Evolutionary conservation across 2,113 vertebrate genomes (phyloP).

Genomic region (Proterorhinus semilunaris): DNA sequence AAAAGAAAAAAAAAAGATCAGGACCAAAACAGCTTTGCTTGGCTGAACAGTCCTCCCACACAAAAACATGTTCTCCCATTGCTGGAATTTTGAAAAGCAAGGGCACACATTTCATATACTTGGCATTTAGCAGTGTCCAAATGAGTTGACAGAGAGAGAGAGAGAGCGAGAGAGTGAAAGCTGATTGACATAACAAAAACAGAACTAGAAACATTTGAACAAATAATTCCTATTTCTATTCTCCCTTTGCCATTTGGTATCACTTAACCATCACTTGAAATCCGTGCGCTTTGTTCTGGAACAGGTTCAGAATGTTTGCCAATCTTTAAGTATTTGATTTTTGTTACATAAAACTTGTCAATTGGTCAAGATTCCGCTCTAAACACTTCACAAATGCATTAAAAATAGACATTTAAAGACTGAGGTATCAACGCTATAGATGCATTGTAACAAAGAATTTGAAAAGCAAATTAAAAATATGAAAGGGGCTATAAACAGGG

Average conservation of each 20-base stretch:
- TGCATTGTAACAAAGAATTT: too few species aligned
- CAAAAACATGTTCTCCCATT: constrained; percentile 77
- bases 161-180: constrained; percentile 28
- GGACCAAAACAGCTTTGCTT: constrained; percentile 77
- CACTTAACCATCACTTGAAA: neutral
- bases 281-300: neutral
- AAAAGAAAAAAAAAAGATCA: constrained; percentile 39
- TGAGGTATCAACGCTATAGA: too few species aligned
- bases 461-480: too few species aligned
- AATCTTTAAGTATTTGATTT: too few species aligned
- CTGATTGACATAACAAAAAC: constrained; percentile 41
- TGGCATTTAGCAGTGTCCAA: constrained; percentile 66
- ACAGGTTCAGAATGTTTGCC: too few species aligned
- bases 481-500: too few species aligned
- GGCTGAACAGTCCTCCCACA: constrained; percentile 77
- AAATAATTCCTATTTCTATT: neutral
- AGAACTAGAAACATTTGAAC: neutral
- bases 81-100: constrained; percentile 67
- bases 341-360: too few species aligned
- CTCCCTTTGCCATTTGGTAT: too few species aligned
- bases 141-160: constrained; percentile 47
- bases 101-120: constrained; percentile 67
- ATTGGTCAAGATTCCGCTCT: too few species aligned
- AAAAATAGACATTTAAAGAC: too few species aligned
- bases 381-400: too few species aligned